phyloP scores from a whole-genome alignment of 2,888 invertebrate species.

The Agrilus mali region DNA sequence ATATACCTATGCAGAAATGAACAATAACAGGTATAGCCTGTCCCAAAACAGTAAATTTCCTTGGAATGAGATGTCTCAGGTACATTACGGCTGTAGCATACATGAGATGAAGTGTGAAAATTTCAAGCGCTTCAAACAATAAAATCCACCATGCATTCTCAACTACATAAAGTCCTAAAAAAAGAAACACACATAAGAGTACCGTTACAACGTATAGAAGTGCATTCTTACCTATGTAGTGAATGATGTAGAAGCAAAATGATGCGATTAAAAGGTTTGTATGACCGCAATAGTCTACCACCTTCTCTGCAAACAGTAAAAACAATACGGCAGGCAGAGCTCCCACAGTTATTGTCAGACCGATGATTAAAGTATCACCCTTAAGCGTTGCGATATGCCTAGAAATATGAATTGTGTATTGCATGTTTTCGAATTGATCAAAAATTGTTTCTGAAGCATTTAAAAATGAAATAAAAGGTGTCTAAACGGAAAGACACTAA shows the following conservation, averaged over 20 bases:
- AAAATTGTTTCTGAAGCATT: no score
- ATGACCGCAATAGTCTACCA: conserved; percentile 73
- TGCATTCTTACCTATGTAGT: conserved; percentile 48
- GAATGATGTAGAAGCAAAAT: conserved; percentile 68
- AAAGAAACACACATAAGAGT: not conserved
- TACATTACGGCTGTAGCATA: conserved; percentile 72
- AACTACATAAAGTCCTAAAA: conserved; percentile 42
- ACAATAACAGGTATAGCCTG: conserved; percentile 68
- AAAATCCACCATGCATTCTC: conserved; percentile 52
- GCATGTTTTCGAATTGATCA: not conserved
- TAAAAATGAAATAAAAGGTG: no score
- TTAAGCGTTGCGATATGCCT: conserved; percentile 50
- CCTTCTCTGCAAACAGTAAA: conserved; percentile 64
- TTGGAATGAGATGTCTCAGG: conserved; percentile 67
- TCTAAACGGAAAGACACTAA: no score
- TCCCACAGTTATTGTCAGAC: conserved; percentile 52
- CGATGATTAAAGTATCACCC: conserved; percentile 44
- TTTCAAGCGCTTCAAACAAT: conserved; percentile 58
- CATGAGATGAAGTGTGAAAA: conserved; percentile 62
- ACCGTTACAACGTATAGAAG: not conserved
- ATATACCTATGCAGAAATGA: conserved; percentile 60
- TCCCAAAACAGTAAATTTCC: conserved; percentile 63
- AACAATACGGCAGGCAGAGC: conserved; percentile 58
- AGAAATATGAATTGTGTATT: conserved; percentile 14
- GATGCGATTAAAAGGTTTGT: conserved; percentile 72